Conservation (phyloP, 2,888 invertebrate genomes). For the Yponomeuta sedellus region DNA sequence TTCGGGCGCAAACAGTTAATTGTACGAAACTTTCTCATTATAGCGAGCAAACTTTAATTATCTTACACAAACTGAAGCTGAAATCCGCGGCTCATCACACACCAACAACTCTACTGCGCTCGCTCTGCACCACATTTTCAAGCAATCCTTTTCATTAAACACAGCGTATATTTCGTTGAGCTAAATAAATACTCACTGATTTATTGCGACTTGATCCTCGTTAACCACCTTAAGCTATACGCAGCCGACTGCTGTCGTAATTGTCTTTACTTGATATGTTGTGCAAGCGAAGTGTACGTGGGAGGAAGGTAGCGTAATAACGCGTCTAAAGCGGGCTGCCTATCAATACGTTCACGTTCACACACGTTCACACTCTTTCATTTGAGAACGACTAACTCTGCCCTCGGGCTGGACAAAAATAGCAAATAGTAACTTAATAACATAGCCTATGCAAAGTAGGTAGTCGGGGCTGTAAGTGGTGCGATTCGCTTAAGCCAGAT, state of each 20-base stretch:
- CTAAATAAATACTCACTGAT: neutral
- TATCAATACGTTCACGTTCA: no score
- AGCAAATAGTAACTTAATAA: no score
- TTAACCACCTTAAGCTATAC: neutral
- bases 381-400: no score
- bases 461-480: no score
- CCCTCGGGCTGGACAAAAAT: no score
- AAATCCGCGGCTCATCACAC: neutral
- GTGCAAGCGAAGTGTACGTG: neutral
- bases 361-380: no score
- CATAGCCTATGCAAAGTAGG: no score
- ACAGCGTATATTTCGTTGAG: neutral
- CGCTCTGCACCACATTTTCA: neutral
- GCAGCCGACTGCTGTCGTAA: neutral
- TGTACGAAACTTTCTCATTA: slow-evolving; percentile 6
- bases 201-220: neutral
- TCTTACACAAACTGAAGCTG: neutral
- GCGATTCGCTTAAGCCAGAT: no score
- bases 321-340: neutral
- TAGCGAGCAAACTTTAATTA: slow-evolving; percentile 9
- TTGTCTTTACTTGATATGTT: neutral
- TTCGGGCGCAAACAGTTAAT: neutral
- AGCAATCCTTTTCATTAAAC: neutral
- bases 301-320: neutral
- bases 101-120: neutral